phyloP scores from a whole-genome alignment of 2,797 vertebrate species.

The Halcyon badia region DNA sequence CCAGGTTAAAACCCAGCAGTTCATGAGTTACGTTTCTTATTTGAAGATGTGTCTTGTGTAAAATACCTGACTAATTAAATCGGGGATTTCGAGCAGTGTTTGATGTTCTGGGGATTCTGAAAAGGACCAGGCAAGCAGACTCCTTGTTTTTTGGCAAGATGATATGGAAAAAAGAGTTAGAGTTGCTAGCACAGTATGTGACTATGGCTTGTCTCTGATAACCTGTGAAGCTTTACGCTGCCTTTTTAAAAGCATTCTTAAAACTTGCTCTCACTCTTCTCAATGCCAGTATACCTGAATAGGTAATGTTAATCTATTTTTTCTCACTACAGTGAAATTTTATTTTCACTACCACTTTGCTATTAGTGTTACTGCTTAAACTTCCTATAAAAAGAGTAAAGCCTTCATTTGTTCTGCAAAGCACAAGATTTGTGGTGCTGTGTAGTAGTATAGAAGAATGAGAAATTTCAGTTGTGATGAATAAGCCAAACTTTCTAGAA shows the following conservation, averaged over 20 bases:
- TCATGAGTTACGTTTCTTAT: conserved; percentile 50
- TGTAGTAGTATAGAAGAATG: neutral
- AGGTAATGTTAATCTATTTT: neutral
- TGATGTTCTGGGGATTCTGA: conserved; percentile 26
- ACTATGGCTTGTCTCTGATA: neutral
- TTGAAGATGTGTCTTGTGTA: conserved; percentile 53
- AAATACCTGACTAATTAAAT: conserved; percentile 52
- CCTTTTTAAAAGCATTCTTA: neutral
- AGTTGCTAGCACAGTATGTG: neutral
- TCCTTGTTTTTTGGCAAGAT: neutral
- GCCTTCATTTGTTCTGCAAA: neutral
- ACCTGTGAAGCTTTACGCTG: neutral
- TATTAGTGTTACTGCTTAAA: neutral
- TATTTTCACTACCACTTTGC: neutral
- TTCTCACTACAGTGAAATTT: neutral
- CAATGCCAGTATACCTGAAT: neutral
- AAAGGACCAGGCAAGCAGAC: conserved; percentile 35
- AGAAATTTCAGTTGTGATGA: neutral
- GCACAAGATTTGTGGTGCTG: neutral
- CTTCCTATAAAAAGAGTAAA: neutral
- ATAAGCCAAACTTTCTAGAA: neutral
- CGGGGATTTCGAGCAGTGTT: conserved; percentile 39
- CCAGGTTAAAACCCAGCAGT: conserved; percentile 1
- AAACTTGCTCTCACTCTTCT: neutral
- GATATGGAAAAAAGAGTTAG: neutral